phyloP scores from a whole-genome alignment of 1,140 invertebrate genomes.

The Trichogramma pretiosum region DNA sequence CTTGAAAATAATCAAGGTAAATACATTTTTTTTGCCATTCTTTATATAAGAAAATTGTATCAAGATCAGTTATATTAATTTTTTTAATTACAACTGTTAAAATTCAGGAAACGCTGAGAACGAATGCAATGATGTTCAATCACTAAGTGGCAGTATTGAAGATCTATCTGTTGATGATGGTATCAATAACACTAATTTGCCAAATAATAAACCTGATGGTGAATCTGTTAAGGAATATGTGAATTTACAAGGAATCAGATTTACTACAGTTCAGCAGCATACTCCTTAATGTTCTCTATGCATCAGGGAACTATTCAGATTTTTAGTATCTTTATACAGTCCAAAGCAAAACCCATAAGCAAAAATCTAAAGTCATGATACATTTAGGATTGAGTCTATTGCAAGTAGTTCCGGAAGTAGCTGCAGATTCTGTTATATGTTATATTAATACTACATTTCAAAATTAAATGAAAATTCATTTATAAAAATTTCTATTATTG shows the following conservation, averaged over 20 bases:
- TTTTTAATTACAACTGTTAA: too few relatives aligned
- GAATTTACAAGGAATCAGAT: conserved; percentile 79
- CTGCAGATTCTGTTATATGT: conserved; percentile 81
- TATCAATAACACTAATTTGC: conserved; percentile 22
- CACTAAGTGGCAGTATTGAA: conserved; percentile 37
- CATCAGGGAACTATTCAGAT: conserved; percentile 85
- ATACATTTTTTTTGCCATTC: conserved; percentile 7
- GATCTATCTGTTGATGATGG: conserved; percentile 37
- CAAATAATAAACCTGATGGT: conserved; percentile 24
- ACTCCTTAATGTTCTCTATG: conserved; percentile 88
- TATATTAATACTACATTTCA: conserved; percentile 6
- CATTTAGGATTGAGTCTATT: conserved; percentile 84
- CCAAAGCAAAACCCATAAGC: conserved; percentile 77
- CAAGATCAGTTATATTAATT: too few relatives aligned
- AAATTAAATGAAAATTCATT: too few relatives aligned
- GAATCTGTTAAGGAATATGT: conserved; percentile 61
- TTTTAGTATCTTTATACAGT: conserved; percentile 88
- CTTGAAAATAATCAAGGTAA: conserved; percentile 26
- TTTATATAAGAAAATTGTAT: not conserved
- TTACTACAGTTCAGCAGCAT: conserved; percentile 64
- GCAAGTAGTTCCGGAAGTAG: conserved; percentile 87
- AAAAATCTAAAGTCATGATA: conserved; percentile 91
- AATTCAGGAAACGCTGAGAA: too few relatives aligned
- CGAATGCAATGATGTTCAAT: conserved; percentile 12
- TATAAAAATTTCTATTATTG: too few relatives aligned